phyloP scores from a whole-genome alignment of 2,888 invertebrate species.

The Balanococcus diminutus region DNA sequence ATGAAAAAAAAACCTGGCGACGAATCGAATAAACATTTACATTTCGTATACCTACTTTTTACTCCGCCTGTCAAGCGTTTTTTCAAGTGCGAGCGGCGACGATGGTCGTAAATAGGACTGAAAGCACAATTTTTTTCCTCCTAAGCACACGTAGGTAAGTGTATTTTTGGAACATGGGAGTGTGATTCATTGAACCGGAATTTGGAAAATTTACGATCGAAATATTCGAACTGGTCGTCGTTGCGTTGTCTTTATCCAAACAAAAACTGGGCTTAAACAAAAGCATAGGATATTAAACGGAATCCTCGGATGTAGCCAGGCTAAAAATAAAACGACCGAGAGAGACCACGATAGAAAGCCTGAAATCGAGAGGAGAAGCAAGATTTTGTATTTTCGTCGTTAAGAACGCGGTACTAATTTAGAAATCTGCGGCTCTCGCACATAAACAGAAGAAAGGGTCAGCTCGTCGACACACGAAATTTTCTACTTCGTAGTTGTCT shows the following conservation, averaged over 20 bases:
- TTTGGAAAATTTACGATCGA: conserved; percentile 35
- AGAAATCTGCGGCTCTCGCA: not conserved
- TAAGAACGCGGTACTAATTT: conserved; percentile 24
- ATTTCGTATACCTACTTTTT: not conserved
- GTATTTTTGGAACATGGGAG: not conserved
- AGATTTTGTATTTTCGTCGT: conserved; percentile 26
- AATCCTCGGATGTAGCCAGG: not conserved
- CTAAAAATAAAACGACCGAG: not conserved
- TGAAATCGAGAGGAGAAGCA: too few relatives aligned
- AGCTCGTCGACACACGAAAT: not conserved
- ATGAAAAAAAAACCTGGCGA: not conserved
- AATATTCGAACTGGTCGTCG: conserved; percentile 1
- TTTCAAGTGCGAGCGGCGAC: not conserved
- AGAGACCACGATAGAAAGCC: not conserved
- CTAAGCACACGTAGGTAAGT: too few relatives aligned
- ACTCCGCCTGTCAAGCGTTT: not conserved
- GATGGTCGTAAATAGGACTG: not conserved
- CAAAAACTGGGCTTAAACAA: conserved; percentile 3
- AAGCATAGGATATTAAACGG: conserved; percentile 10
- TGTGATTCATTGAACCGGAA: conserved; percentile 21
- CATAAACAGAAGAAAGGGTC: not conserved
- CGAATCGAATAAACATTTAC: conserved; percentile 25
- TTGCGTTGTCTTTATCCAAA: not conserved
- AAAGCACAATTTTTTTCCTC: not conserved
- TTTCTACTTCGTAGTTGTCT: not conserved